Evolutionary conservation across 2,797 vertebrate species (phyloP).

Genomic region (Erithacus rubecula): DNA sequence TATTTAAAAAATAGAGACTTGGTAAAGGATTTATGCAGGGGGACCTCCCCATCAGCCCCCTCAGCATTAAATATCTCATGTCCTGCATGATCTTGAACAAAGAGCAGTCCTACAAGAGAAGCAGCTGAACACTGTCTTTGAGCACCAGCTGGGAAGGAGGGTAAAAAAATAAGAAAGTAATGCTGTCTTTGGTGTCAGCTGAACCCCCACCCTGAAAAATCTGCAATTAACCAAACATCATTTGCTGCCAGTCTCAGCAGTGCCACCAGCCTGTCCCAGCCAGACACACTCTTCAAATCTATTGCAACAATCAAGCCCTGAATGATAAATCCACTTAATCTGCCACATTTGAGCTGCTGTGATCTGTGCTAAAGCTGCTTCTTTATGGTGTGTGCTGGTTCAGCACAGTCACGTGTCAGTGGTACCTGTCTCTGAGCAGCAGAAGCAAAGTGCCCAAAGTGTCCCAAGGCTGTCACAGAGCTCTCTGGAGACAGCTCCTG

Average conservation of each 20-base stretch:
- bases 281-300: neutral
- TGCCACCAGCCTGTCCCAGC: neutral
- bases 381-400: neutral
- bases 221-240: neutral
- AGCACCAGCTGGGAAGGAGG: neutral
- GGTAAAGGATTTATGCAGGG: neutral
- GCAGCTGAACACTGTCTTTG: neutral
- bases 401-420: fast-evolving
- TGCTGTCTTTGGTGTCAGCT: neutral
- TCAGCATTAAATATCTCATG: neutral
- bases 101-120: neutral
- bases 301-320: neutral
- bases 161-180: neutral
- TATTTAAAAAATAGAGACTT: neutral
- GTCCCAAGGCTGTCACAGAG: fast-evolving
- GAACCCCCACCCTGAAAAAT: neutral
- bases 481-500: neutral
- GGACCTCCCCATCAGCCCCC: neutral
- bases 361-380: neutral
- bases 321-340: neutral
- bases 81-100: neutral
- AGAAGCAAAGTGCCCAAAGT: neutral
- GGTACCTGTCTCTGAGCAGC: neutral
- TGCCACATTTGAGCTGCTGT: neutral
- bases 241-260: neutral